Percentiles rank a stretch among this genome's conserved stretches.
Evolutionary conservation across 2,113 vertebrate species (phyloP).

Genomic region (Scophthalmus maximus): DNA sequence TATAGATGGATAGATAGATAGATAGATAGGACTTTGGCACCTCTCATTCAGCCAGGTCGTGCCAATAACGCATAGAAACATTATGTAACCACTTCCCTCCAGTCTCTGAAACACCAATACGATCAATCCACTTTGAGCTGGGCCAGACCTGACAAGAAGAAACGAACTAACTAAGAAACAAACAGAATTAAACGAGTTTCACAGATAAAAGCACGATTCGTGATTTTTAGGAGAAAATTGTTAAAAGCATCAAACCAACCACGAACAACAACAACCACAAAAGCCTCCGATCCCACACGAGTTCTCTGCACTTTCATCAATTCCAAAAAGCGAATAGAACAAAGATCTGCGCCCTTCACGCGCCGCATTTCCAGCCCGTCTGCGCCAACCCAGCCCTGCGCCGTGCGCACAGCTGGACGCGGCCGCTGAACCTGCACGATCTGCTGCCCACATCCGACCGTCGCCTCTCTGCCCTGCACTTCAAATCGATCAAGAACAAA

Average conservation of each 20-base stretch:
- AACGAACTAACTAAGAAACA: background rate
- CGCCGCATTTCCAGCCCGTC: background rate
- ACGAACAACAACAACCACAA: too few species aligned
- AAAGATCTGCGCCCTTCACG: background rate
- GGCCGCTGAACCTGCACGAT: background rate
- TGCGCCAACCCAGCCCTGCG: too few species aligned
- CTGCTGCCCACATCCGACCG: background rate
- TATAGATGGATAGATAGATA: conserved; percentile 24
- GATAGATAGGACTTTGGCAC: conserved; percentile 25
- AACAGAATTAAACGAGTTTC: background rate
- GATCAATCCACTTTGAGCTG: conserved; percentile 19
- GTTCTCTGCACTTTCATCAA: conserved; percentile 6
- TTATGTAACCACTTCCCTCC: conserved; percentile 71
- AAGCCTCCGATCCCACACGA: background rate
- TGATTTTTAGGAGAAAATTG: background rate
- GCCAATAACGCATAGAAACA: conserved; percentile 46
- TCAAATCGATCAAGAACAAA: conserved; percentile 25
- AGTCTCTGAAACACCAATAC: conserved; percentile 19
- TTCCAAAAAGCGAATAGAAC: background rate
- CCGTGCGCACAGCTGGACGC: conserved; percentile 11
- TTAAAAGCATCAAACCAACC: conserved; percentile 1
- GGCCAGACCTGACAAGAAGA: background rate
- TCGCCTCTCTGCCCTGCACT: background rate
- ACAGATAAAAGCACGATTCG: background rate
- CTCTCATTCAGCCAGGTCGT: conserved; percentile 40